Evolutionary conservation across 2,888 invertebrate species (phyloP), one percentile per base, ranked within the genome.

Genomic region (Melanotus villosus): DNA sequence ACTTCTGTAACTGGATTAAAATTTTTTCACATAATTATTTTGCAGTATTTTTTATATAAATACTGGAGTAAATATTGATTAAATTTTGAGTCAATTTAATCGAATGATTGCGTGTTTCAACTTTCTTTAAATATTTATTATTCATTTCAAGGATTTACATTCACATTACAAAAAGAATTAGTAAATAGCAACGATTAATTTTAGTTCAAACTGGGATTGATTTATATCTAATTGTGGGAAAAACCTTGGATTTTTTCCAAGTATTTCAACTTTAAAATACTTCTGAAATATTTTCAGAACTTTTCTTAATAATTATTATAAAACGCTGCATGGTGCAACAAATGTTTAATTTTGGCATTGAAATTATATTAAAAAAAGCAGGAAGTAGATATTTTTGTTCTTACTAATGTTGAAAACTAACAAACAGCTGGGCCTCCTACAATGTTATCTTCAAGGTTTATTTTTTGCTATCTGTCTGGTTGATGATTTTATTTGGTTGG

Each of bases 91-190:
- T 45, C 45, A 45, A 45, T 45, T 18, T 19, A 7, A 26, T 26
- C 26, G 7, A 26, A 3, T 26, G 26, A 26, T 26, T 7, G 26
- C 26, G 32, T 34, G 32, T 34, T 18, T 16, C 10, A 32, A 30
- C 30, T 56, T 30, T 18, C 34, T 30, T 19, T 19, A 9, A 1
- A 10, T 7, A 32, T 56, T 32, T 14, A 56, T 56, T 32, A 56
- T 56, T 56, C 34, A 56, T 32, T 56, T 56, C 54, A 56, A 56
- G 54, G 54, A 14, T 36, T 32, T 56, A 16, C 9, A 19, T 7
- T 23, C 26, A 19, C 32, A 14, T 26, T 32, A 47, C 19, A 21
- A 19, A n/a, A 23, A n/a, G 19, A 19, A 19, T 19, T 12, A 21
- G 16, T 47, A 2, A 9, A 30, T 32, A 19, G 10, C 14, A 16